Base-by-base conservation (phyloP, 2,888 invertebrate genomes). In the Lapara coniferarum region DNA sequence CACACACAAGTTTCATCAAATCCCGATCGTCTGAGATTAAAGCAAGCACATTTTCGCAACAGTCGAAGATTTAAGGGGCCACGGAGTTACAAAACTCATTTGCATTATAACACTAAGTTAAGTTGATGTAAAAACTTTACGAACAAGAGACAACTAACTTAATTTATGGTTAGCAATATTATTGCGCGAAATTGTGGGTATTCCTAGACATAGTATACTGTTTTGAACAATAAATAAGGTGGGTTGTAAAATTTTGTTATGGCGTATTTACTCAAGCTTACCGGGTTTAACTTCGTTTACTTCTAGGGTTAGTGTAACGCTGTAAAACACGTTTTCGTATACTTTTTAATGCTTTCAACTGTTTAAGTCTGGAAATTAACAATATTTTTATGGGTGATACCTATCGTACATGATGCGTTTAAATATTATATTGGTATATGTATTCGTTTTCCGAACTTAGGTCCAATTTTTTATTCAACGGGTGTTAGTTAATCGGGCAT, bases 51-150 rank as follows among this genome's bases (percentile, higher is more conserved):
- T 77, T 78, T 76, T 77, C 73, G 73, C 72, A 68, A 68, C 30
- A 53, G 37, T 59, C 44, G 72, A 78, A 81, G 81, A 82, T 86
- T 85, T 83, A 84, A 78, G 70, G 73, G 78, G 78, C 78, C 79
- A 72, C 78, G 75, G 78, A 88, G 83, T 86, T 86, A 79, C 79
- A 78, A 77, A 86, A 86, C 86, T 88, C 82, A 86, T 89, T 88
- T 88, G 85, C 89, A 88, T 88, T 84, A 82, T 85, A 87, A 88
- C 84, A 85, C 80, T 81, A 84, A 70, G 53, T 67, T 67, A 16
- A 46, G 66, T 78, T 81, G 83, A 86, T 86, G 88, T 88, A 88
- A 88, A 89, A 89, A 89, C 78, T 89, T 90, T 84, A 87, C 84
- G 81, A 82, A 81, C 81, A 79, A 77, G 72, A 72, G 77, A 78